A percentile compares a stretch with the other conserved stretches of the same genome.
phyloP scores from a whole-genome alignment of 2,797 vertebrate species.

The Kryptolebias ocellatus region DNA sequence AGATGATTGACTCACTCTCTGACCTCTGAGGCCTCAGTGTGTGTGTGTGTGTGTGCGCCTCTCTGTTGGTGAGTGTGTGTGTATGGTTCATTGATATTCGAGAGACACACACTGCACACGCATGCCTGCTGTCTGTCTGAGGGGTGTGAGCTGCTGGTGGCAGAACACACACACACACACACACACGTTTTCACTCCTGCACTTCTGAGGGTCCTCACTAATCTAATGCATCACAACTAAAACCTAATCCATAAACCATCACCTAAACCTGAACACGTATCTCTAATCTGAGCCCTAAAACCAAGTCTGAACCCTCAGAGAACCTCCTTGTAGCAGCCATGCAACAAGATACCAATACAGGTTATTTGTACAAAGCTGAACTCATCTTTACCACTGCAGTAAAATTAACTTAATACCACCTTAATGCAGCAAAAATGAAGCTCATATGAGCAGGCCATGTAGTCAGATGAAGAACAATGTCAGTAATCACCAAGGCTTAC shows the following conservation, averaged over 20 bases:
- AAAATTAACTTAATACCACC: background rate
- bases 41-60: conserved; percentile 26
- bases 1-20: conserved; percentile 99
- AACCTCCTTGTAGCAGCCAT: background rate
- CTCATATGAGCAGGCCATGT: background rate
- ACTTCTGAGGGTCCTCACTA: conserved; percentile 9
- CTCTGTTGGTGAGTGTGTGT: conserved; percentile 35
- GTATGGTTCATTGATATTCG: conserved; percentile 95
- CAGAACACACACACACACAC: conserved; percentile 50
- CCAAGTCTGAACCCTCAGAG: background rate
- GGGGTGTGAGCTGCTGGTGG: conserved; percentile 79
- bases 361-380: background rate
- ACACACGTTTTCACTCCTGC: conserved; percentile 14
- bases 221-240: background rate
- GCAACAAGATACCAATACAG: background rate
- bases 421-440: background rate
- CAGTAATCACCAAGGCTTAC: no score
- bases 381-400: background rate
- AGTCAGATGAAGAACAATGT: background rate
- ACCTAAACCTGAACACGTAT: background rate
- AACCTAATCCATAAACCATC: background rate
- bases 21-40: conserved; percentile 91
- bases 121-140: conserved; percentile 97
- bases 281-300: background rate
- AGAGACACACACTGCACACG: conserved; percentile 86